Percentiles rank a stretch among this genome's conserved stretches.
Evolutionary conservation across 2,797 vertebrate species (phyloP).

Genomic region (Meda fulgida): DNA sequence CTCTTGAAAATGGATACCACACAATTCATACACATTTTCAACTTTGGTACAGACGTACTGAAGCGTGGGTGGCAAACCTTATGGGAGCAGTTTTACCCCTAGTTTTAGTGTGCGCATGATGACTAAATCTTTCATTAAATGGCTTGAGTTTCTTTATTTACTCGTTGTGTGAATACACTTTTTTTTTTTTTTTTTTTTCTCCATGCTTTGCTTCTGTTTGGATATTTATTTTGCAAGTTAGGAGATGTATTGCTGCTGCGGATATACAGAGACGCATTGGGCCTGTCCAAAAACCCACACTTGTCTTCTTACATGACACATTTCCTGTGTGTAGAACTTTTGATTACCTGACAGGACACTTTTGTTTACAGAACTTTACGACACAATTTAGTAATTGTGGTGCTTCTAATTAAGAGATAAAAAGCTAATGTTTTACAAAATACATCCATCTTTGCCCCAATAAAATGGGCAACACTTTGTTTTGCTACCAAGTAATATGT

Average conservation of each 20-base stretch:
- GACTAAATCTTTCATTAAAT: constrained; percentile 1
- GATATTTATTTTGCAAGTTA: background rate
- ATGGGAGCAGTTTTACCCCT: constrained; percentile 9
- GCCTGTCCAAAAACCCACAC: background rate
- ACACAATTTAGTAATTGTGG: background rate
- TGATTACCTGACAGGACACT: background rate
- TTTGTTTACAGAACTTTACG: too few species aligned
- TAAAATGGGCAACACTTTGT: background rate
- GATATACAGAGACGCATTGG: background rate
- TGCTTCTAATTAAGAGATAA: background rate
- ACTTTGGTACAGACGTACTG: background rate
- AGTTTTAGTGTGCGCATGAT: constrained; percentile 26
- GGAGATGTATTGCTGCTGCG: background rate
- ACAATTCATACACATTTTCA: constrained; percentile 10
- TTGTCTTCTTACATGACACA: background rate
- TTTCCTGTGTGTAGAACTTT: background rate
- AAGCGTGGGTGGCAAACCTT: constrained; percentile 1
- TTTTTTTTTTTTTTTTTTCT: background rate
- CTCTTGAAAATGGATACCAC: background rate
- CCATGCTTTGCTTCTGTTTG: background rate
- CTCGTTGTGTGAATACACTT: background rate
- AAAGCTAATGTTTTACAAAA: background rate
- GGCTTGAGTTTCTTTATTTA: constrained; percentile 21
- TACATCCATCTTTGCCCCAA: background rate
- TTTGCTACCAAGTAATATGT: too few species aligned